Base-by-base conservation (phyloP, 2,113 vertebrate species). In the Neodontobutis hainanensis region DNA sequence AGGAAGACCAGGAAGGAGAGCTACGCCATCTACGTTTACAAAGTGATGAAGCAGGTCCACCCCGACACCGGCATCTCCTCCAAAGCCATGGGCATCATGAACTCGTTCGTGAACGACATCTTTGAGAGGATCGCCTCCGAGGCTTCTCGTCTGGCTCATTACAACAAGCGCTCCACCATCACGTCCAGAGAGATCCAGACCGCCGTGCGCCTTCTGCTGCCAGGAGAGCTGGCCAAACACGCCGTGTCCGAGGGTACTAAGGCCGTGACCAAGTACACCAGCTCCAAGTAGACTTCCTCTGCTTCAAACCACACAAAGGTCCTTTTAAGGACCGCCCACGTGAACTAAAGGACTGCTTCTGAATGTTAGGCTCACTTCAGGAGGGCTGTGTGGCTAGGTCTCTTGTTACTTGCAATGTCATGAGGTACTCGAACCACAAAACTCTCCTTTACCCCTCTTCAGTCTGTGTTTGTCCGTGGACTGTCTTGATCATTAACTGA, bases 31-130 rank as follows among this genome's bases (percentile, higher is more conserved):
- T 93, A 92, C 11, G 91, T 94, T 19, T 94, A 92, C 72, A 93
- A 94, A 62, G 91, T 94, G 5, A 71, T 95, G 60, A 94, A 94
- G 87, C 92, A 95, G 85, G 92, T 94, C 3, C 93, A 94, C 47
- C 93, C 94, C 0, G 91, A 95, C 68, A 93, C 93, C 0, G 93
- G 94, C 10, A 92, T 95, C 51, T 94, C 91, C 0, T 95, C 94
- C 5, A 55, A 55, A 14, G 52, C 52, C 52, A 55, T 55, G 52
- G 15, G 52, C 52, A 55, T 55, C 52, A 55, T 89, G 89, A 89
- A 91, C 69, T 87, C 85, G 0, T 89, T 91, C 4, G 88, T 91
- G 3, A 80, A 65, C 40, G 89, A 91, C 66, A 90, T 91, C 51
- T 91, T 90, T 5, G 90, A 90, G 77, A 84, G 87, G 6, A 88